Conservation (phyloP, 2,797 vertebrate genomes). For the Rhinichthys osculus region DNA sequence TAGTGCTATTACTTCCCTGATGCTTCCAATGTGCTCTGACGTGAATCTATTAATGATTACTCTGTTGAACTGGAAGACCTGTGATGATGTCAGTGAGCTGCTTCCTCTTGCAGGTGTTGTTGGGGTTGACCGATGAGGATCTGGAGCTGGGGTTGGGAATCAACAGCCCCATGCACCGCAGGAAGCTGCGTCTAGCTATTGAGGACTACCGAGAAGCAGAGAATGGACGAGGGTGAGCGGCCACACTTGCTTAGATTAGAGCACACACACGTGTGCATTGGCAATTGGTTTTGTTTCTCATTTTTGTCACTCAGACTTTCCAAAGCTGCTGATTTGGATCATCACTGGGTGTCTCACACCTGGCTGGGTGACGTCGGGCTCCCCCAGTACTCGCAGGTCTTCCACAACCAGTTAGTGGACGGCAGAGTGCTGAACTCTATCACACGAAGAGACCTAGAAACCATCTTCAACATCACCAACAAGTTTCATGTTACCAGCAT, state of each 20-base stretch:
- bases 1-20: background rate
- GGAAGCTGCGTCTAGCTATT: slow-evolving; percentile 87
- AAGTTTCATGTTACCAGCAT: slow-evolving; percentile 86
- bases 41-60: slow-evolving; percentile 12
- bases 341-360: slow-evolving; percentile 85
- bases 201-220: slow-evolving; percentile 88
- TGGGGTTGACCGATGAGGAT: slow-evolving; percentile 87
- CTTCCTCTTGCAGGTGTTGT: slow-evolving; percentile 78
- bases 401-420: slow-evolving; percentile 84
- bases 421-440: slow-evolving; percentile 86
- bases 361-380: slow-evolving; percentile 88
- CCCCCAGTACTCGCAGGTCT: slow-evolving; percentile 84
- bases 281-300: background rate
- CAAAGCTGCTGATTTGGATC: slow-evolving; percentile 85
- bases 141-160: slow-evolving; percentile 84
- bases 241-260: background rate
- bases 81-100: background rate
- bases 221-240: slow-evolving; percentile 78
- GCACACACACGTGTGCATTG: background rate
- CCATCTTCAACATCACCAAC: slow-evolving; percentile 79
- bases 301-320: slow-evolving; percentile 75
- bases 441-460: slow-evolving; percentile 84
- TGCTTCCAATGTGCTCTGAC: background rate
- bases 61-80: background rate
- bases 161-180: slow-evolving; percentile 82